These are phyloP conservation scores for Dyspetes luteomarginatus DNA, from an alignment of 2,888 invertebrate species.

Conservation along the genomic window DNA sequence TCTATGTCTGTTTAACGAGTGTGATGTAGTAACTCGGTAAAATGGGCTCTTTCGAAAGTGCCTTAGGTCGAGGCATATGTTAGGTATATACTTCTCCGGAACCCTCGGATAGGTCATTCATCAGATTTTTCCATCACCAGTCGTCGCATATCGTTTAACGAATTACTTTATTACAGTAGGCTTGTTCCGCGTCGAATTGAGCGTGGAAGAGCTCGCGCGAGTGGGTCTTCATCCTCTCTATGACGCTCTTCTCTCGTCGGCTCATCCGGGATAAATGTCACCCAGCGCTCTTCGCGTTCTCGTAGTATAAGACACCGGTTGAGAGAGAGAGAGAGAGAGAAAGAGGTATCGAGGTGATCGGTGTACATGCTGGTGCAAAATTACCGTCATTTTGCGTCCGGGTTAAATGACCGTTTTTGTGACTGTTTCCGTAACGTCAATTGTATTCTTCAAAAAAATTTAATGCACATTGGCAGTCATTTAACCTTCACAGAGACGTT, in stretches of 20 bases:
- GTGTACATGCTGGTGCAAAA: too few relatives aligned
- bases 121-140: constrained; percentile 48
- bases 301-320: not conserved
- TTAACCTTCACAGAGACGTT: too few relatives aligned
- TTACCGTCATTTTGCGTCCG: too few relatives aligned
- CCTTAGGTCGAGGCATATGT: constrained; percentile 22
- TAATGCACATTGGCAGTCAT: too few relatives aligned
- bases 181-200: constrained; percentile 52
- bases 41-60: constrained; percentile 13
- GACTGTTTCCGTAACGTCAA: too few relatives aligned
- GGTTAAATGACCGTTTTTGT: too few relatives aligned
- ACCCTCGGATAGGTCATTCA: constrained; percentile 18
- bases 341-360: not conserved
- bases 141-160: constrained; percentile 59
- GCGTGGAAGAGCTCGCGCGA: constrained; percentile 32
- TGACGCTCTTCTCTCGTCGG: constrained; percentile 51
- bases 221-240: constrained; percentile 56
- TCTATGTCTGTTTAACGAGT: constrained; percentile 38
- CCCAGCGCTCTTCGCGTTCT: constrained; percentile 31
- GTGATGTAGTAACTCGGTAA: constrained; percentile 3
- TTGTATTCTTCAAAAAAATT: too few relatives aligned
- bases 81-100: not conserved
- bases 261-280: constrained; percentile 69
- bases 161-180: constrained; percentile 50
- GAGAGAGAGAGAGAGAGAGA: not conserved